A percentile compares a stretch with the other conserved stretches of the same genome.
phyloP scores from a whole-genome alignment of 1,140 invertebrate genomes.

The Bacillus rossius region DNA sequence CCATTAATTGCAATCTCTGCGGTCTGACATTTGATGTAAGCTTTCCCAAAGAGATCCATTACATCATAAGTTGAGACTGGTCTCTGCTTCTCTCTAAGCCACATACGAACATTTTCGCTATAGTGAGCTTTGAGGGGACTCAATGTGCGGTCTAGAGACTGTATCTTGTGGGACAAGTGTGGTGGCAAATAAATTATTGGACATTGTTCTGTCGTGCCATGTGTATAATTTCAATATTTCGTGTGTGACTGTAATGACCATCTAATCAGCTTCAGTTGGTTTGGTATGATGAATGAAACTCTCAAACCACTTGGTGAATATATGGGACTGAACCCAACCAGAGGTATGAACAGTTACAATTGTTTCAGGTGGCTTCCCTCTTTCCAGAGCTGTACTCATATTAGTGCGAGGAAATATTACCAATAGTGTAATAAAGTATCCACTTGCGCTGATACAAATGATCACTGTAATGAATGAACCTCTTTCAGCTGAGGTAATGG shows the following conservation, averaged over 20 bases:
- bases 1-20: constrained; percentile 22
- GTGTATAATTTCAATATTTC: constrained; percentile 17
- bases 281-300: constrained; percentile 23
- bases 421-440: constrained; percentile 35
- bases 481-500: constrained; percentile 30
- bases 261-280: constrained; percentile 22
- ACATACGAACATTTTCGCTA: constrained; percentile 29
- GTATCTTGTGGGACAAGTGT: constrained; percentile 37
- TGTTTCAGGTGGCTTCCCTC: constrained; percentile 32
- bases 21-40: constrained; percentile 13
- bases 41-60: constrained; percentile 14
- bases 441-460: constrained; percentile 29
- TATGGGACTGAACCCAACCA: constrained; percentile 23
- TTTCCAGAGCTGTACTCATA: constrained; percentile 29
- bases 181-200: constrained; percentile 17
- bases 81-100: constrained; percentile 20
- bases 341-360: constrained; percentile 30
- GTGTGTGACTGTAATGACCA: constrained; percentile 30
- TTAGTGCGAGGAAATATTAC: constrained; percentile 37
- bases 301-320: constrained; percentile 29
- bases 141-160: constrained; percentile 38
- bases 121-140: constrained; percentile 35
- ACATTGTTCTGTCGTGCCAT: not conserved
- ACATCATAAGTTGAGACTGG: constrained; percentile 10
- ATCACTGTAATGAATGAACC: constrained; percentile 11